phyloP scores from a whole-genome alignment of 2,113 vertebrate species.

The Arothron firmamentum region DNA sequence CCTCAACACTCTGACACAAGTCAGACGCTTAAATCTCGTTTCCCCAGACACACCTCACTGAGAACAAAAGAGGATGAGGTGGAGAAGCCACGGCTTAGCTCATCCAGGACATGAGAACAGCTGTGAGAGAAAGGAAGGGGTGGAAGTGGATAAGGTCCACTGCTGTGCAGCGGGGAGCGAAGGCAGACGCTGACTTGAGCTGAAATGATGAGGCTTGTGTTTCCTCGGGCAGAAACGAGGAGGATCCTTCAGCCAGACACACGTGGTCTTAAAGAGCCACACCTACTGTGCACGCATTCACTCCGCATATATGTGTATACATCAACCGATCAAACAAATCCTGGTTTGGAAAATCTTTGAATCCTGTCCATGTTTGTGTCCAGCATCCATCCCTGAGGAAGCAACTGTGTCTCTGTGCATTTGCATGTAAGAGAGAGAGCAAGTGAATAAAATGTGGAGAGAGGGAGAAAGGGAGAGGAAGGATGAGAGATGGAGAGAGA shows the following conservation, averaged over 20 bases:
- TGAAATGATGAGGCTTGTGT: conserved; percentile 29
- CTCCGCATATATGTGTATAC: not conserved
- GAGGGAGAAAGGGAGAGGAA: conserved; percentile 6
- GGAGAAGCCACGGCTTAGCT: conserved; percentile 38
- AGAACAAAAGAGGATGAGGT: conserved; percentile 31
- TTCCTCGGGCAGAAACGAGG: conserved; percentile 23
- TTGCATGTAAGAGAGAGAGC: conserved; percentile 24
- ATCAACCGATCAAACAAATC: conserved; percentile 61
- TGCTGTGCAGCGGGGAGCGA: conserved; percentile 6
- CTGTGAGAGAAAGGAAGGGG: conserved; percentile 9
- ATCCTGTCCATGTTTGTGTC: conserved; percentile 38
- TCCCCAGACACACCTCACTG: conserved; percentile 53
- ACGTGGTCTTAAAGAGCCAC: conserved; percentile 24
- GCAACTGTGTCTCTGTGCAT: conserved; percentile 16
- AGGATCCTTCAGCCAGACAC: conserved; percentile 21
- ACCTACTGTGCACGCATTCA: not conserved
- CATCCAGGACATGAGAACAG: conserved; percentile 23
- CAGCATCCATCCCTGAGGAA: conserved; percentile 44
- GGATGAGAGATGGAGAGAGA: conserved; percentile 8
- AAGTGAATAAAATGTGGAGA: conserved; percentile 25
- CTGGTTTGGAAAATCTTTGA: conserved; percentile 48
- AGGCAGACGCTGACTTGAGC: conserved; percentile 27
- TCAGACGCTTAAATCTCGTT: conserved; percentile 49
- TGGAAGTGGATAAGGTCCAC: conserved; percentile 17
- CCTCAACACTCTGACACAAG: conserved; percentile 55